phyloP scores from a whole-genome alignment of 2,797 vertebrate species.

The Harpagifer antarcticus region DNA sequence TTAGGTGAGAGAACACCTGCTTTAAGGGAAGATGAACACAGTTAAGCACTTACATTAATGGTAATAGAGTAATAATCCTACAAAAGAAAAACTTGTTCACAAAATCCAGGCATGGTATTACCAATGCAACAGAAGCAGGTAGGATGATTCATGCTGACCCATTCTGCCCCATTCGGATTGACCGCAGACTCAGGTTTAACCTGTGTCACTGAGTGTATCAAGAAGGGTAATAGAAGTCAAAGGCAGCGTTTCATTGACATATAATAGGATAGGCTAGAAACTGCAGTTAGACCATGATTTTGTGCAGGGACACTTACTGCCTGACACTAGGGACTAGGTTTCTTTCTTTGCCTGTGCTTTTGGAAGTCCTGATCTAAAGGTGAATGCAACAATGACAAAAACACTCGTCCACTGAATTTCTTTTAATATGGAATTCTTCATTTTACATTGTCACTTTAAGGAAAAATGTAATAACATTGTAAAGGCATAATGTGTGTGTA shows the following conservation, averaged over 20 bases:
- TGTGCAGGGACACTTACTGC: neutral
- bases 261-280: neutral
- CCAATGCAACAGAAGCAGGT: neutral
- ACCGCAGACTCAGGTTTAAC: neutral
- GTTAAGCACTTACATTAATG: neutral
- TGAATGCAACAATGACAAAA: neutral
- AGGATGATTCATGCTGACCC: neutral
- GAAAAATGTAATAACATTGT: neutral
- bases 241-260: neutral
- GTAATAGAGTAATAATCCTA: neutral
- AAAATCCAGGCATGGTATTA: neutral
- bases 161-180: neutral
- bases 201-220: neutral
- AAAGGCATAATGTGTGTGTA: neutral
- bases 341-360: neutral
- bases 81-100: neutral
- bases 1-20: neutral
- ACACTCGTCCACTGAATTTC: neutral
- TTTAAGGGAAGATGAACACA: neutral
- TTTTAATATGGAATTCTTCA: too few relatives aligned
- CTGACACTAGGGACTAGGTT: neutral
- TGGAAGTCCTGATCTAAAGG: neutral
- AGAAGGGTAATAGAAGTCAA: neutral
- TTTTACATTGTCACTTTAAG: neutral
- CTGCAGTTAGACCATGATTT: neutral